Base-by-base conservation (phyloP, 23 tunicate species). In the Ascidia mentula region DNA sequence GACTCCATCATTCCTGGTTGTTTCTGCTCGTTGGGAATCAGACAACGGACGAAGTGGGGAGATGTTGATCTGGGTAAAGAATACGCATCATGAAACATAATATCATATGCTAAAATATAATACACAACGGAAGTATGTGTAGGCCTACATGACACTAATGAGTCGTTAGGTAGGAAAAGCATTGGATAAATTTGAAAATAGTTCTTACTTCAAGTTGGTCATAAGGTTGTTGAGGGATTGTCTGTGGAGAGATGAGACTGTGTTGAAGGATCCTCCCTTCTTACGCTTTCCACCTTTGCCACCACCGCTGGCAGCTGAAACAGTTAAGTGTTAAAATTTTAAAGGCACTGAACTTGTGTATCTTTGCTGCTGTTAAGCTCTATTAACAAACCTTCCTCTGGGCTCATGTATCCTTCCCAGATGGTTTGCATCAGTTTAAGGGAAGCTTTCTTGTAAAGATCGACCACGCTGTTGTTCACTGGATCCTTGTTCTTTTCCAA, bases 351-450 rank as follows among this genome's bases (percentile, higher is more conserved):
- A 42, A 42, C 53, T 42, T 42, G 53, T 42, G 53, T 9, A 42
- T 42, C 12, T 42, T 42, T 42, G 15, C 15, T 42, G n/a, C n/a
- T n/a, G n/a, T n/a, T n/a, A n/a, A n/a, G n/a, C n/a, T n/a, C n/a
- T n/a, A n/a, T n/a, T n/a, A n/a, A n/a, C n/a, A n/a, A n/a, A 93
- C 97, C 99, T 79, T 91, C 99, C 9, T 96, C 99, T 37, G 99
- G 90, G 36, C 99, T 96, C 26, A 87, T 84, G 78, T 91, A 96
- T 6, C 90, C 87, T 69, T 93, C 96, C 99, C 99, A 96, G 38
- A 96, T 87, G 18, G 96, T 93, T 69, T 87, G 91, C 95, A 95
- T 89, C 7, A 95, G 82, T 78, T 85, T 85, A 40, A 86, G 15
- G 6, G 95, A 89, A 15, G 95, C 80, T 45, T 95, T 95, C 36